Evolutionary conservation across 2,888 invertebrate genomes (phyloP).

Genomic region (Odontothrips loti): DNA sequence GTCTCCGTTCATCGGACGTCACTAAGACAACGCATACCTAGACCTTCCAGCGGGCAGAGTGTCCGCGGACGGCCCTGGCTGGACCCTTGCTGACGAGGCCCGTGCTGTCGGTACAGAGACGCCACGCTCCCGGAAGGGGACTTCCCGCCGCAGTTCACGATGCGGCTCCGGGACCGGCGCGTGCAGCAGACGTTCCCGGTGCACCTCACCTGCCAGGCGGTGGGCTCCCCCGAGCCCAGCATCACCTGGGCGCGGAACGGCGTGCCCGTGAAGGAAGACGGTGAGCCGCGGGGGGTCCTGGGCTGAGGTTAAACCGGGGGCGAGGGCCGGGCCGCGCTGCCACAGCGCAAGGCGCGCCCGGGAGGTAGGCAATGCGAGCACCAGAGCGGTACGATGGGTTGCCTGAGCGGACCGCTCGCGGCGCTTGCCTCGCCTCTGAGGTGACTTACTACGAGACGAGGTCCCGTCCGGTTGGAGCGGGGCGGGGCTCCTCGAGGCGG

Average conservation of each 20-base stretch:
- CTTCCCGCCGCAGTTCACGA: conserved; percentile 75
- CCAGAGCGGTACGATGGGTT: not conserved
- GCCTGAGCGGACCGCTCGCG: not conserved
- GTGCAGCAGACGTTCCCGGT: conserved; percentile 80
- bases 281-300: conserved; percentile 36
- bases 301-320: too few species aligned
- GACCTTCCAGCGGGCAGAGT: too few species aligned
- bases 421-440: not conserved
- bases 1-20: too few species aligned
- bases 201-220: conserved; percentile 77
- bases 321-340: too few species aligned
- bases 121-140: conserved; percentile 39
- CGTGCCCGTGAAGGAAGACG: not conserved
- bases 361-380: not conserved
- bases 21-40: too few species aligned
- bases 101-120: not conserved
- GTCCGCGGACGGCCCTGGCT: too few species aligned
- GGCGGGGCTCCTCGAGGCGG: too few species aligned
- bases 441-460: too few species aligned
- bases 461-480: too few species aligned
- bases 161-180: conserved; percentile 76
- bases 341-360: not conserved
- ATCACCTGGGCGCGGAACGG: conserved; percentile 85
- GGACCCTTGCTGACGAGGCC: too few species aligned
- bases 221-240: conserved; percentile 67